Conservation (phyloP, 2,888 invertebrate genomes). For the Macrosiphum euphorbiae region DNA sequence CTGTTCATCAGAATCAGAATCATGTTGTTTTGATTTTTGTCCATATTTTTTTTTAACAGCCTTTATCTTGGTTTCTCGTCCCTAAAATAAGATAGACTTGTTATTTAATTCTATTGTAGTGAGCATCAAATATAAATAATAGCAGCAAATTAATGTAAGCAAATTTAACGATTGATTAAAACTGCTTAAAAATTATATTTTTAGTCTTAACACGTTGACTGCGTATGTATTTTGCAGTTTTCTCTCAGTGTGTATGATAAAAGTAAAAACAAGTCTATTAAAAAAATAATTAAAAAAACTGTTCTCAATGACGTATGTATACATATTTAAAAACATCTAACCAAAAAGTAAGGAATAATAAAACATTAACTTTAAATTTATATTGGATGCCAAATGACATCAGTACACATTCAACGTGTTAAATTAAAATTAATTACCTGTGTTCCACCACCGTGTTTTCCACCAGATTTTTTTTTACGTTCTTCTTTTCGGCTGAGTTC, state of each 20-base stretch:
- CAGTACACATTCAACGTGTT: too few species aligned
- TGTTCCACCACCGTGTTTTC: slow-evolving; percentile 91
- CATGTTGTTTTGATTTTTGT: slow-evolving; percentile 73
- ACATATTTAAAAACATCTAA: too few species aligned
- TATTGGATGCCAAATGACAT: too few species aligned
- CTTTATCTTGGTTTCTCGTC: slow-evolving; percentile 95
- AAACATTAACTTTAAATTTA: too few species aligned
- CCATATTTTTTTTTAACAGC: slow-evolving; percentile 84
- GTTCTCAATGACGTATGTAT: too few species aligned
- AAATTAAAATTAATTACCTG: slow-evolving; percentile 72
- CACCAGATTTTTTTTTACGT: slow-evolving; percentile 86
- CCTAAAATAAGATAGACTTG: slow-evolving; percentile 70
- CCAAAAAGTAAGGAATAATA: too few species aligned
- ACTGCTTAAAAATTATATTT: not conserved
- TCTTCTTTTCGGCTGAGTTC: slow-evolving; percentile 83
- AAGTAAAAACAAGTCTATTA: too few species aligned
- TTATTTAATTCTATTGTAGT: not conserved
- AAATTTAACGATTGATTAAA: not conserved
- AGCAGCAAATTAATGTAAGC: not conserved
- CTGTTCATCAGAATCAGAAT: slow-evolving; percentile 81
- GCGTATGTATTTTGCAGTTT: too few species aligned
- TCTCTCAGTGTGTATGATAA: too few species aligned
- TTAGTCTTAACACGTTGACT: not conserved
- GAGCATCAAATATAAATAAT: not conserved
- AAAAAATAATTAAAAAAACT: too few species aligned